Evolutionary conservation across 2,797 vertebrate species (phyloP).

Genomic region (Echeneis naucrates): DNA sequence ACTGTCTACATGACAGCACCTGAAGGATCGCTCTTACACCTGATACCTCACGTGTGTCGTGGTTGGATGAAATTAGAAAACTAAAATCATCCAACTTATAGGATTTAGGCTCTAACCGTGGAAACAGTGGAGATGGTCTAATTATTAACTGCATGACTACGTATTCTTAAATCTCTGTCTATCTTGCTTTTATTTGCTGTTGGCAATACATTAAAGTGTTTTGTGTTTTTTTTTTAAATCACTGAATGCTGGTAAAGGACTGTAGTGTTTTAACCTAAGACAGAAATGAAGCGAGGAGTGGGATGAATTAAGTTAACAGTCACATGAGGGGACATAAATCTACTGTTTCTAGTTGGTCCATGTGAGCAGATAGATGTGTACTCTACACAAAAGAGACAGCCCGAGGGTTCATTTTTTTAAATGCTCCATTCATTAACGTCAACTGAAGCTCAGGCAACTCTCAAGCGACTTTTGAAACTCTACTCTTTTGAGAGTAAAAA

Average conservation of each 20-base stretch:
- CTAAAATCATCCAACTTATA: background rate
- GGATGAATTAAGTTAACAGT: constrained; percentile 16
- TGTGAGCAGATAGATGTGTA: constrained; percentile 33
- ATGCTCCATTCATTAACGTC: constrained; percentile 64
- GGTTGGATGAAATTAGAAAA: background rate
- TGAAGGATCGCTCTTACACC: background rate
- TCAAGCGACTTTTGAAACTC: constrained; percentile 52
- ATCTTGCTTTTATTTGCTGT: too few species aligned
- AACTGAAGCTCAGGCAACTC: constrained; percentile 29
- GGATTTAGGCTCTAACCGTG: background rate
- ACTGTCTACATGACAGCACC: background rate
- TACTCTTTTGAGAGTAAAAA: constrained; percentile 45
- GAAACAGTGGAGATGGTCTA: too few species aligned
- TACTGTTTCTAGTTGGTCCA: constrained; percentile 26
- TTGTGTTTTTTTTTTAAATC: too few species aligned
- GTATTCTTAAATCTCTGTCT: too few species aligned
- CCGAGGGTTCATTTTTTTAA: constrained; percentile 47
- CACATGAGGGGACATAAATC: constrained; percentile 38
- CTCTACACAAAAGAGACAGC: constrained; percentile 44
- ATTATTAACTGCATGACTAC: too few species aligned
- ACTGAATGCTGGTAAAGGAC: background rate
- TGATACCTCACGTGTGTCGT: background rate
- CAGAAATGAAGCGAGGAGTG: background rate
- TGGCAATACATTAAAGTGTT: too few species aligned
- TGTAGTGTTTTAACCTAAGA: background rate